Base-by-base conservation (phyloP, 2,888 invertebrate species). In the Zelleria hepariella region DNA sequence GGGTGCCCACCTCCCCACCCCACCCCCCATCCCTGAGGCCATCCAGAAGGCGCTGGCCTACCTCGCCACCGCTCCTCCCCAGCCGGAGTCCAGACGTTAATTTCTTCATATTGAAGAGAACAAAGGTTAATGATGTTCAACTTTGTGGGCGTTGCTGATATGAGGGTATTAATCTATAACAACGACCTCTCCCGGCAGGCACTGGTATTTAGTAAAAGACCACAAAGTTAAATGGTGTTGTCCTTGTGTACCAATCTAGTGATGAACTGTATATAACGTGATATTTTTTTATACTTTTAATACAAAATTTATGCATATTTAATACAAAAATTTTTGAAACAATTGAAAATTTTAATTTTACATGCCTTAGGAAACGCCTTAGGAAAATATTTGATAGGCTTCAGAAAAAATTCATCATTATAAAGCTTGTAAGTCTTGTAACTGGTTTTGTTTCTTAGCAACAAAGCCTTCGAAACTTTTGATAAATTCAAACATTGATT, bases 11-110 rank as follows among this genome's bases (percentile, higher is more conserved):
- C 73, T 92, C 1, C 92, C 92, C 32, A 91, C 91, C 1, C 89
- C 93, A 26, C 94, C 93, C 49, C 94, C 94, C 62, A 92, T 93
- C 62, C 94, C 94, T 58, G 91, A 87, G 62, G 92, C 91, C 59
- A 94, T 94, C 68, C 91, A 92, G 69, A 90, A 91, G 59, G 91
- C 93, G 25, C 79, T 93, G 55, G 93, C 90, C 48, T 93, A 90
- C 74, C 88, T 93, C 64, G 93, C 93, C 27, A 91, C 92, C 24
- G 91, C 92, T 54, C 92, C 93, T 18, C 92, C 91, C 24, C 89
- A 86, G 62, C 72, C 82, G 52, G 74, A 80, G 61, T 73, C 32
- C 58, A 68, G 66, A 60, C 70, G 68, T 59, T 72, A 66, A 72
- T 5, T 55, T 55, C 55, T 55, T 55, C 55, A 55, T 55, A 55